Evolutionary conservation across 2,888 invertebrate species (phyloP).

Genomic region (Orthosia gracilis): DNA sequence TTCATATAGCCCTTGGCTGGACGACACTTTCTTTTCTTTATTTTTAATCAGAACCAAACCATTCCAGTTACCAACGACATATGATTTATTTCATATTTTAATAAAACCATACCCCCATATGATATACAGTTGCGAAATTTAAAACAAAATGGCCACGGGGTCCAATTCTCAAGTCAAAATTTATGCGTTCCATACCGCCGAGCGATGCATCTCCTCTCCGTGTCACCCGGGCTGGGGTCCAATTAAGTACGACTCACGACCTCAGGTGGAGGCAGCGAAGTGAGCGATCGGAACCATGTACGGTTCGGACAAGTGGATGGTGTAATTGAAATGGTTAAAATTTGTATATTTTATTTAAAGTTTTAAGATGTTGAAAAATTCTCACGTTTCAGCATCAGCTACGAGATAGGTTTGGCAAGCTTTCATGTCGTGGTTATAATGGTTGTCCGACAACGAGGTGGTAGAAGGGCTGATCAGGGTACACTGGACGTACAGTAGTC

Average conservation of each 20-base stretch:
- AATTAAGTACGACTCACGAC: conserved; percentile 91
- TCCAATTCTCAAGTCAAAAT: conserved; percentile 84
- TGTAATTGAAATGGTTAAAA: conserved; percentile 43
- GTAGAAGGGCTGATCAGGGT: neutral
- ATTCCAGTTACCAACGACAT: conserved; percentile 40
- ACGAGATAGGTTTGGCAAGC: neutral
- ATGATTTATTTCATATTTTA: conserved; percentile 69
- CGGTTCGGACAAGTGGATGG: conserved; percentile 13
- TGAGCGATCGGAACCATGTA: conserved; percentile 61
- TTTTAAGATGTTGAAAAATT: neutral
- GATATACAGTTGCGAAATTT: conserved; percentile 74
- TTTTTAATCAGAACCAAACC: conserved; percentile 25
- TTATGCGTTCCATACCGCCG: conserved; percentile 88
- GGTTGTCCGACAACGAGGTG: too few species aligned
- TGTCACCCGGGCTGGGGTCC: conserved; percentile 89
- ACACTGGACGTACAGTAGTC: neutral
- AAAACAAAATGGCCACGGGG: conserved; percentile 83
- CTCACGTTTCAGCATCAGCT: neutral
- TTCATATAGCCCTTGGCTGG: neutral
- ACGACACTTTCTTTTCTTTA: neutral
- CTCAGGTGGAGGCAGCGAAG: conserved; percentile 77
- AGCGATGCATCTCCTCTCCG: conserved; percentile 90
- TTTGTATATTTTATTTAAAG: neutral
- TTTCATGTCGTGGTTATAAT: neutral
- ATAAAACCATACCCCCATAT: conserved; percentile 62